These are phyloP conservation scores for Ellobius talpinus DNA, from an alignment of 2,113 vertebrate species.

Conservation along the genomic window DNA sequence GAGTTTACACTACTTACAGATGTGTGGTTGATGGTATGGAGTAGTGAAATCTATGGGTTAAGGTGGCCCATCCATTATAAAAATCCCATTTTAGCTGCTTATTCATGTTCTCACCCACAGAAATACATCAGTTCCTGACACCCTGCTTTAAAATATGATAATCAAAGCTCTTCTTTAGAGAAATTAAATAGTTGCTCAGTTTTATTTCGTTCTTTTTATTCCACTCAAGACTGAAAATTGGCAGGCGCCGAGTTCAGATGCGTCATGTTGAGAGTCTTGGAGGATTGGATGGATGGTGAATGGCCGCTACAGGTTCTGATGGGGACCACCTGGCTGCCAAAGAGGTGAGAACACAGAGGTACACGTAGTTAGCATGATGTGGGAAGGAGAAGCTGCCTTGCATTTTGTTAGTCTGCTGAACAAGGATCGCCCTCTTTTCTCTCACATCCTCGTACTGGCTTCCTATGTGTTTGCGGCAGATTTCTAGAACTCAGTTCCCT, in stretches of 20 bases:
- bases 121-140: background rate
- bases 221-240: background rate
- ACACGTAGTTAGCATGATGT: background rate
- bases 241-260: background rate
- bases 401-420: background rate
- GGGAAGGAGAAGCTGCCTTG: background rate
- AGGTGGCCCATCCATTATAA: background rate
- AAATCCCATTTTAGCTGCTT: constrained; percentile 29
- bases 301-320: background rate
- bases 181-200: background rate
- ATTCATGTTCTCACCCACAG: background rate
- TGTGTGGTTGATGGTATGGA: background rate
- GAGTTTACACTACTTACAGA: constrained; percentile 47
- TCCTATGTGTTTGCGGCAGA: background rate
- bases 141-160: constrained; percentile 6
- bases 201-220: background rate
- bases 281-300: no score
- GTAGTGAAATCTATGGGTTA: constrained; percentile 35
- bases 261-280: no score
- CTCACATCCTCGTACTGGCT: background rate
- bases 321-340: background rate
- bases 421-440: background rate
- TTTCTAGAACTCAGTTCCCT: background rate
- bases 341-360: background rate
- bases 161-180: background rate